These are phyloP conservation scores for Bombus huntii DNA, from an alignment of 1,140 invertebrate species.

Conservation along the genomic window DNA sequence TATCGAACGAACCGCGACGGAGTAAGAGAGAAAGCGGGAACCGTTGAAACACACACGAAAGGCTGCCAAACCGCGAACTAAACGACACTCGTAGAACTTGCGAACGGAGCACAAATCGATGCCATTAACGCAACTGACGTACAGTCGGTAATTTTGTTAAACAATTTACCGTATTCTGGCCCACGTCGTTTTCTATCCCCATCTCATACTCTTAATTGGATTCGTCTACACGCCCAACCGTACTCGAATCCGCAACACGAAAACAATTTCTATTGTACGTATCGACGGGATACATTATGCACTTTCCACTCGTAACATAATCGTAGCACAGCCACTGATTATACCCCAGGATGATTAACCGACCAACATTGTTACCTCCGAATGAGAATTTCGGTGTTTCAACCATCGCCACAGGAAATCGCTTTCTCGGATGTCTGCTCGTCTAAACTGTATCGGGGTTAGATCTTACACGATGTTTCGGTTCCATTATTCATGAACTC, in stretches of 20 bases:
- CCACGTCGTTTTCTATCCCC: neutral
- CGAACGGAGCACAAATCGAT: constrained; percentile 26
- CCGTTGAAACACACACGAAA: constrained; percentile 10
- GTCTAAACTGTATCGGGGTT: neutral
- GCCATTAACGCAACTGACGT: constrained; percentile 34
- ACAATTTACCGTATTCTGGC: constrained; percentile 32
- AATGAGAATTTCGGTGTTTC: constrained; percentile 40
- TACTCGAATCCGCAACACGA: constrained; percentile 18
- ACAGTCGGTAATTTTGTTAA: constrained; percentile 45
- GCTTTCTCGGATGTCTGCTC: neutral
- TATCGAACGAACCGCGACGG: neutral
- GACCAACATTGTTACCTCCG: constrained; percentile 12
- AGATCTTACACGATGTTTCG: neutral
- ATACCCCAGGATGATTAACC: constrained; percentile 60
- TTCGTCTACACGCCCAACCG: neutral
- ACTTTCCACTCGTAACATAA: constrained; percentile 22
- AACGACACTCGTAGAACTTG: constrained; percentile 36
- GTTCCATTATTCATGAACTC: neutral
- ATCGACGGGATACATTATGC: constrained; percentile 34
- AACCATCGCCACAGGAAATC: constrained; percentile 20
- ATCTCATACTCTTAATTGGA: constrained; percentile 16
- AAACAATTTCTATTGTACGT: constrained; percentile 29
- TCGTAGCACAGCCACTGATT: constrained; percentile 44
- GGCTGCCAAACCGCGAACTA: constrained; percentile 33
- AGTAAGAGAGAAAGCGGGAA: neutral